Conservation (phyloP, 2,113 vertebrate species). For the Hylia prasina region DNA sequence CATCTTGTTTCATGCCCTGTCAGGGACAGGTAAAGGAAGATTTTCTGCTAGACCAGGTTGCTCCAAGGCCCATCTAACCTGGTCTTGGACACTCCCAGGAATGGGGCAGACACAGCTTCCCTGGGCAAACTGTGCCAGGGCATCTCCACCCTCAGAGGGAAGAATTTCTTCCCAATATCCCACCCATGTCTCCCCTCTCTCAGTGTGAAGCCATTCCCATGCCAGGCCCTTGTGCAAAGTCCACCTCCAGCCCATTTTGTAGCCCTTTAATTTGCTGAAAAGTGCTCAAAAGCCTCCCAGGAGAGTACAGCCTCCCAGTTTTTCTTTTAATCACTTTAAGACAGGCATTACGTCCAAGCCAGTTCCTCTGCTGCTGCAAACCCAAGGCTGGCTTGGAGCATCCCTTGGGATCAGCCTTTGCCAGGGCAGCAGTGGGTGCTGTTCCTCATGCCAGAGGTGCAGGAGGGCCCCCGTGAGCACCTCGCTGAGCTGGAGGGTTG, state of each 20-base stretch:
- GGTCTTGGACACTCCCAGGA: neutral
- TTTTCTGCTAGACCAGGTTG: neutral
- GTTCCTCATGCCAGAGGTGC: neutral
- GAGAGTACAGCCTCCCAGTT: neutral
- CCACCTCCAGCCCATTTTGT: neutral
- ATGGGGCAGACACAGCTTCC: neutral
- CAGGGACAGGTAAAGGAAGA: too few species aligned
- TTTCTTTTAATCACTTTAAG: too few species aligned
- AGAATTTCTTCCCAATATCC: neutral
- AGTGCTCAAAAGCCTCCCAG: neutral
- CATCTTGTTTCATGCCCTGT: neutral
- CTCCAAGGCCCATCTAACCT: neutral
- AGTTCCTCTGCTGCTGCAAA: neutral
- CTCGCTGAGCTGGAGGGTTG: too few species aligned
- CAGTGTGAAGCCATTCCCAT: neutral
- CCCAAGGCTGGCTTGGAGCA: neutral
- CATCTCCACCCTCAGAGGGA: neutral
- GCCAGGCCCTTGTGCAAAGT: too few species aligned
- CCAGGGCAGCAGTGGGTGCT: neutral
- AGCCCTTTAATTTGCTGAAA: neutral
- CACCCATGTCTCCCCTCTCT: neutral
- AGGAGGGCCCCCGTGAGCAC: too few species aligned
- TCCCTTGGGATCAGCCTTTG: neutral
- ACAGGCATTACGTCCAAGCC: neutral
- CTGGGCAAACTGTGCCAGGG: too few species aligned